Evolutionary conservation across 2,888 invertebrate genomes (phyloP), one percentile per base, ranked within the genome.

Genomic region (Tipula vernalis): DNA sequence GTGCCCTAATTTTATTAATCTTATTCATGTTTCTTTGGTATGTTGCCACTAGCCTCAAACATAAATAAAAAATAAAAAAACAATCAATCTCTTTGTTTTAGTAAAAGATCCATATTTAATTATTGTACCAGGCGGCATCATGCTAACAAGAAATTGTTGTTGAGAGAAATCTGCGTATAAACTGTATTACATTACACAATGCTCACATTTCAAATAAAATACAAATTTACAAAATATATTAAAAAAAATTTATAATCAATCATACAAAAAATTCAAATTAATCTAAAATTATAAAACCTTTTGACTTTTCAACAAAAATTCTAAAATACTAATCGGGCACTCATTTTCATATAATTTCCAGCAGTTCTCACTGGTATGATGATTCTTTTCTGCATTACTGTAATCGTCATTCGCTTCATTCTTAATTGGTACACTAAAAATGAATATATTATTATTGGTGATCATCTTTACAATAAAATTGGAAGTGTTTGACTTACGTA

Each of bases 401-500:
- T 86, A 86, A 36, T 39, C 86, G 39, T 86, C 86, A n/a, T 86
- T 36, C 6, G 36, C 39, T 41, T 36, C 36, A 36, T 36, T 13
- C n/a, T 8, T 86, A 51, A 3, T 51, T 86, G 86, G 86, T 5
- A 86, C 57, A 15, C 86, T 86, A 51, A 57, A 47, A 86, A n/a
- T 13, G 39, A 84, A 84, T 15, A n/a, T 1, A 83, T 36, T 83
- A 36, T 10, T 36, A n/a, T 83, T 44, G 8, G 28, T 18, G 41
- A 44, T 36, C 0, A 28, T 36, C 18, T 41, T 1, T 15, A 18
- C 5, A 15, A 41, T 4, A 84, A 15, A 18, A 41, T 15, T 8
- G n/a, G 4, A n/a, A 10, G 39, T 51, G n/a, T 6, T 5, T 8
- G 87, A 92, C 92, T 90, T 90, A 95, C 95, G 93, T 93, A 89